Base-by-base conservation (phyloP, 2,888 invertebrate species). In the Acanthacorydalis orientalis region DNA sequence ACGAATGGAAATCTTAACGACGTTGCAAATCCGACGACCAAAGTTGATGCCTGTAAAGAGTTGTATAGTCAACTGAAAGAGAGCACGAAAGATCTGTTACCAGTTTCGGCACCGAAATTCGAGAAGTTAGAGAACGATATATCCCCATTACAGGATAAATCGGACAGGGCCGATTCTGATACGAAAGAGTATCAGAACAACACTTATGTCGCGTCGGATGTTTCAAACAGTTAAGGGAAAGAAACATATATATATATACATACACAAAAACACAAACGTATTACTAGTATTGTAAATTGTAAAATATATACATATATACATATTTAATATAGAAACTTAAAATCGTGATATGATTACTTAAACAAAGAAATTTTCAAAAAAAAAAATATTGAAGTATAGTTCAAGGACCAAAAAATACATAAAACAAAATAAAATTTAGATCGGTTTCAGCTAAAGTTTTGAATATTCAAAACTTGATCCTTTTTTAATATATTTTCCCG, bases 61-160 rank as follows among this genome's bases (percentile, higher is more conserved):
- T 61, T 74, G 51, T 75, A 74, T 52, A 73, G 72, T 40, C 68
- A 74, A 48, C 69, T 75, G 10, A 72, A 70, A 53, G 74, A 75
- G 41, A 69, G 64, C 11, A 64, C 64, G 14, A 65, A 64, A 50
- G 62, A 57, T 53, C 68, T 75, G 41, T 55, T 70, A 4, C 69
- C 73, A 1, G 62, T 66, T 23, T 66, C 67, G 2, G 72, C 72
- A n/a, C 74, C 74, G 0, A 75, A 74, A 55, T 77, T 77, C 56
- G 75, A 75, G 57, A 69, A 72, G 52, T 59, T 76, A 15, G 65
- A 64, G 50, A 73, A 75, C 57, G 75, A 75, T 44, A 64, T 66
- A 35, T 74, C 74, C 38, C 63, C 62, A 23, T 53, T 39, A 8
- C 31, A 31, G 43, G 41, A 40, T 44, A 44, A 33, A 32, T 35